Percentiles rank a stretch among this genome's conserved stretches.
Conservation (phyloP, 2,113 vertebrate genomes). For the Ariopsis seemanni region DNA sequence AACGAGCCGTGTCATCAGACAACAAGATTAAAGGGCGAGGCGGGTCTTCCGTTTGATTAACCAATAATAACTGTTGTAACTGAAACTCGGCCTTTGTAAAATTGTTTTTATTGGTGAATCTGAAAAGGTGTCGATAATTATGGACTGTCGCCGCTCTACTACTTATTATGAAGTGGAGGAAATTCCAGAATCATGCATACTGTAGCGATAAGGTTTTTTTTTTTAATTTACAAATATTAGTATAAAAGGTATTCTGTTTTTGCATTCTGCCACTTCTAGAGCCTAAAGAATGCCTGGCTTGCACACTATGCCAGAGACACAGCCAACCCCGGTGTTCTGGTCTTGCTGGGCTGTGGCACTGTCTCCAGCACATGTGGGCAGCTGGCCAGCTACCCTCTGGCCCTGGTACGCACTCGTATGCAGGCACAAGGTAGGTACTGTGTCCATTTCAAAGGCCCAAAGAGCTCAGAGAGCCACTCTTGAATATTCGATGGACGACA, state of each 20-base stretch:
- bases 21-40: no score
- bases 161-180: neutral
- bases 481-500: conserved; percentile 20
- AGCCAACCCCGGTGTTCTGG: conserved; percentile 85
- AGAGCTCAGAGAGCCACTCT: conserved; percentile 1
- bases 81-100: no score
- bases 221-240: neutral
- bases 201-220: neutral
- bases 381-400: conserved; percentile 89
- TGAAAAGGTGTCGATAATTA: neutral
- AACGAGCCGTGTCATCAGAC: no score
- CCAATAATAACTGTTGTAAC: no score
- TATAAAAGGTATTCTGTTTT: neutral
- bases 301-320: conserved; percentile 83
- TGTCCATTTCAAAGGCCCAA: conserved; percentile 13
- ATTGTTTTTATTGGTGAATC: no score
- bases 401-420: conserved; percentile 90
- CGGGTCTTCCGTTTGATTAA: no score
- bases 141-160: neutral
- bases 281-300: conserved; percentile 87
- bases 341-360: conserved; percentile 86
- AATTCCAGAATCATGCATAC: neutral
- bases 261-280: conserved; percentile 65
- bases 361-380: conserved; percentile 89
- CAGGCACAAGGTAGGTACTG: conserved; percentile 85